Conservation (phyloP, 2,888 invertebrate genomes). For the Pammene fasciana region DNA sequence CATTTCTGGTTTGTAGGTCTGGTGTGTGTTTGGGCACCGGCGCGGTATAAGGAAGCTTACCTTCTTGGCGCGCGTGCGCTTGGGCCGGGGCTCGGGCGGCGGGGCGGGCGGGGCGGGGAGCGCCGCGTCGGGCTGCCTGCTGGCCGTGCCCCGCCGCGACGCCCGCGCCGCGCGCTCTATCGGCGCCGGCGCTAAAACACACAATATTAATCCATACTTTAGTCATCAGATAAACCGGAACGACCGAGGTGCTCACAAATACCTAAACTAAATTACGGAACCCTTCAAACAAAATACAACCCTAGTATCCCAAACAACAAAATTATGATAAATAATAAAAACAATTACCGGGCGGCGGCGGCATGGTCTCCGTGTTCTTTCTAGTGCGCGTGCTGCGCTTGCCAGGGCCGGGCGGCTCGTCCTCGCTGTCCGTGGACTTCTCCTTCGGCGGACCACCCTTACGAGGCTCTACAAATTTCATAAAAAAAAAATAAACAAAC, state of each 20-base stretch:
- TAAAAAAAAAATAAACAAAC: neutral
- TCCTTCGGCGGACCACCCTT: constrained; percentile 59
- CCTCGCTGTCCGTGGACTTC: constrained; percentile 57
- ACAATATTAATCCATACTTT: neutral
- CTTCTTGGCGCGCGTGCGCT: constrained; percentile 68
- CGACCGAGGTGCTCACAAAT: too few species aligned
- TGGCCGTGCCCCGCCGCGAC: neutral
- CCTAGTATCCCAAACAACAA: neutral
- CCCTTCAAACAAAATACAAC: neutral
- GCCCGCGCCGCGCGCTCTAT: constrained; percentile 43
- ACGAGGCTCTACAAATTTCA: constrained; percentile 57
- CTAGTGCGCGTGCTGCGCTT: constrained; percentile 54
- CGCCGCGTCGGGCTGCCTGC: neutral
- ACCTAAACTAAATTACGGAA: too few species aligned
- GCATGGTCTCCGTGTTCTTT: constrained; percentile 57
- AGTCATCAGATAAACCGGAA: too few species aligned
- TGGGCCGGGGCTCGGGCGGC: constrained; percentile 58
- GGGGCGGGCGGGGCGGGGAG: constrained; percentile 34
- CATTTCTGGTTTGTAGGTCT: too few species aligned
- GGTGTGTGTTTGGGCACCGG: too few species aligned
- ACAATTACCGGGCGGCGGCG: constrained; percentile 46
- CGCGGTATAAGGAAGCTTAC: constrained; percentile 47
- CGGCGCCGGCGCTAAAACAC: constrained; percentile 45
- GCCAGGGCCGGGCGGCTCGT: constrained; percentile 47
- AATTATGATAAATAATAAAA: neutral